Conservation (phyloP, 2,888 invertebrate species). For the Polymixis lichenea region DNA sequence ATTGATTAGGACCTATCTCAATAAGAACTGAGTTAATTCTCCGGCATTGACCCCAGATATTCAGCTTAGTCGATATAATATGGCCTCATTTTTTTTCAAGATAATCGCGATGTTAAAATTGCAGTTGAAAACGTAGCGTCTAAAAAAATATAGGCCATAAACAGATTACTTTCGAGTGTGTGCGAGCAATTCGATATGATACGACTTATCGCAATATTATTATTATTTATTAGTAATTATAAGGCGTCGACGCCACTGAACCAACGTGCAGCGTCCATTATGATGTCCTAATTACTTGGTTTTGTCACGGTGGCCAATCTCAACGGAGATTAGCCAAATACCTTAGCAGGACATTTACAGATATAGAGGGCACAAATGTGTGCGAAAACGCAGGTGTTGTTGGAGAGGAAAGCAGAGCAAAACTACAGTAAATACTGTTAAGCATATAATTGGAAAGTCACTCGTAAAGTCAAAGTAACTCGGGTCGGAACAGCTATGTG, state of each 20-base stretch:
- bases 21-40: not conserved
- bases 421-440: too few relatives aligned
- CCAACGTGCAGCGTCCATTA: not conserved
- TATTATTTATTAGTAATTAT: slow-evolving; percentile 4
- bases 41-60: not conserved
- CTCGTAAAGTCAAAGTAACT: too few relatives aligned
- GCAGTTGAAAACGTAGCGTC: not conserved
- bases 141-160: not conserved
- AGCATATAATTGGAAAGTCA: too few relatives aligned
- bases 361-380: too few relatives aligned
- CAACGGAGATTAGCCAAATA: too few relatives aligned
- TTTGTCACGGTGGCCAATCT: too few relatives aligned
- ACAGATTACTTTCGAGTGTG: not conserved
- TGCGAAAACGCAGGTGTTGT: too few relatives aligned
- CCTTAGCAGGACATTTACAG: too few relatives aligned
- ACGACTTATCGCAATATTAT: slow-evolving; percentile 20
- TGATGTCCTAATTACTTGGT: not conserved
- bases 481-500: too few relatives aligned
- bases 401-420: too few relatives aligned
- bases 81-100: not conserved
- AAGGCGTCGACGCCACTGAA: not conserved
- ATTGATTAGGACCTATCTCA: slow-evolving; percentile 22
- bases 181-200: not conserved
- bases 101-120: not conserved
- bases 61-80: not conserved